phyloP scores from a whole-genome alignment of 2,888 invertebrate species.

The Lasioglossum figueresi region DNA sequence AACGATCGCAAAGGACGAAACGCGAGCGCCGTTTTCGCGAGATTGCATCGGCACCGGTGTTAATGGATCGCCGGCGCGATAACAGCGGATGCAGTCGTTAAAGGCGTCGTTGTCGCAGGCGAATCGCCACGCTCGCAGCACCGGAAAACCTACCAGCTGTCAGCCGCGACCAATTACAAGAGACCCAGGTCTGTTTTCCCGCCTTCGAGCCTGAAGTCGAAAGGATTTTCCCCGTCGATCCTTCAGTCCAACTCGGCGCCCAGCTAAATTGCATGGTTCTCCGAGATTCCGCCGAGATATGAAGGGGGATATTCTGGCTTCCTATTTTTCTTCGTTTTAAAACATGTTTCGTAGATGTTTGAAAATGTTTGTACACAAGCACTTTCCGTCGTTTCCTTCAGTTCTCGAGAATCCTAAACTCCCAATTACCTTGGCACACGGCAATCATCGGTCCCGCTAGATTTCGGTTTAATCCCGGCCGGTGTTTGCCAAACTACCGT shows the following conservation, averaged over 20 bases:
- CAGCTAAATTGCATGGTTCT: slow-evolving; percentile 29
- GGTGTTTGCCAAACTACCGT: not conserved
- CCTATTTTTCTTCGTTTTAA: not conserved
- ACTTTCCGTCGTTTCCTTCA: not conserved
- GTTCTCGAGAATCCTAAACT: not conserved
- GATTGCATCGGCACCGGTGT: slow-evolving; percentile 42
- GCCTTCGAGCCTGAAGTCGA: slow-evolving; percentile 4
- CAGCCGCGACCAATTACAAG: slow-evolving; percentile 34
- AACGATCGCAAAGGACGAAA: slow-evolving; percentile 18
- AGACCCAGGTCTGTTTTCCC: not conserved
- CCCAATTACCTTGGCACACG: not conserved
- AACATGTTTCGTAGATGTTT: not conserved
- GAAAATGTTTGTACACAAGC: not conserved
- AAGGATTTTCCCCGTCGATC: slow-evolving; percentile 42
- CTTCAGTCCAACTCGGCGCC: slow-evolving; percentile 2
- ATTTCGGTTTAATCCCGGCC: not conserved
- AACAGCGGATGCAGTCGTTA: slow-evolving; percentile 33
- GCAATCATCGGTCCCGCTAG: not conserved
- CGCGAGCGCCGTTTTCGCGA: slow-evolving; percentile 34
- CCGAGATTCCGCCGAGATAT: not conserved
- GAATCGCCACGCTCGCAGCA: not conserved
- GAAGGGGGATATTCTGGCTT: not conserved
- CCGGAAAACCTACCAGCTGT: slow-evolving; percentile 22
- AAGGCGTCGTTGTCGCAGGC: slow-evolving; percentile 28
- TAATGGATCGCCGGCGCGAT: slow-evolving; percentile 46